A percentile compares a stretch with the other conserved stretches of the same genome.
These are phyloP conservation scores for Gila orcuttii DNA, from an alignment of 2,113 vertebrate genomes.

Conservation along the genomic window DNA sequence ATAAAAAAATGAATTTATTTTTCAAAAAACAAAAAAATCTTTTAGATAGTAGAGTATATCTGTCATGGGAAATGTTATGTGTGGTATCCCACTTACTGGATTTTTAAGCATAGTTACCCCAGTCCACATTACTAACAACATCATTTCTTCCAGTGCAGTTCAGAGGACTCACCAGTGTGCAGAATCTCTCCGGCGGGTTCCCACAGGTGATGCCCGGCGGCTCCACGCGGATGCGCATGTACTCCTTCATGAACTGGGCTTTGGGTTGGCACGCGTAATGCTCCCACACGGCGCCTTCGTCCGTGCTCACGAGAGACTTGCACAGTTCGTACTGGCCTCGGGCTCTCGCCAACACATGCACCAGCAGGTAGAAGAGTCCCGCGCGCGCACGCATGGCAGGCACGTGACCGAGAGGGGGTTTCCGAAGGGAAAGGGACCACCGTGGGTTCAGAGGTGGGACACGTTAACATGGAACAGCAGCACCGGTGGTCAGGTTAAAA, in stretches of 20 bases:
- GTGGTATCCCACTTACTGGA: too few species aligned
- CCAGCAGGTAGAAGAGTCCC: slow-evolving; percentile 68
- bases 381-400: slow-evolving; percentile 85
- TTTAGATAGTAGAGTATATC: too few species aligned
- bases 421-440: slow-evolving; percentile 69
- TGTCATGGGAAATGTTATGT: too few species aligned
- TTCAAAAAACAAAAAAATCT: too few species aligned
- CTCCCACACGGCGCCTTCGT: slow-evolving; percentile 95
- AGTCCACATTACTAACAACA: too few species aligned
- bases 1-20: neutral
- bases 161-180: slow-evolving; percentile 89
- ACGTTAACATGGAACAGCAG: slow-evolving; percentile 80
- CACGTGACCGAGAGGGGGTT: slow-evolving; percentile 55
- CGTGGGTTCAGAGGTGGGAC: slow-evolving; percentile 72
- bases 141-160: too few species aligned
- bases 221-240: slow-evolving; percentile 90
- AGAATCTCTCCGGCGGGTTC: slow-evolving; percentile 93
- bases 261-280: slow-evolving; percentile 96
- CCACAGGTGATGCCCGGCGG: slow-evolving; percentile 93
- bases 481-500: slow-evolving; percentile 64
- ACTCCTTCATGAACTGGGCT: slow-evolving; percentile 87
- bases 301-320: slow-evolving; percentile 95
- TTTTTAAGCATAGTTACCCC: too few species aligned
- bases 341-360: slow-evolving; percentile 83
- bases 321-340: slow-evolving; percentile 94